Percentiles rank a stretch among this genome's conserved stretches.
phyloP scores from a whole-genome alignment of 2,797 vertebrate genomes.

The Leptodactylus fallax region DNA sequence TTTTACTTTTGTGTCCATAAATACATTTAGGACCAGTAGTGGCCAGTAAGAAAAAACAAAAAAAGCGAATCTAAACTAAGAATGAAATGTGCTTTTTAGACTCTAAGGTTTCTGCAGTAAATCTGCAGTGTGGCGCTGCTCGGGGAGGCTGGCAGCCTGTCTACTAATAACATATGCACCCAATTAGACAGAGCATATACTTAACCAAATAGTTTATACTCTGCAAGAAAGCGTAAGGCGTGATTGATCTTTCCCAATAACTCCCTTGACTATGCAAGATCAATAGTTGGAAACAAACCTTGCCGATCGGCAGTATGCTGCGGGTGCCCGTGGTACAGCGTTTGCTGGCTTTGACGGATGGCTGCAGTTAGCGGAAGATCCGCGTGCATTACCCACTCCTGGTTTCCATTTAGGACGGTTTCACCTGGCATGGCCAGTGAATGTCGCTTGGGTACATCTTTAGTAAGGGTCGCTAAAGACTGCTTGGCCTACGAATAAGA shows the following conservation, averaged over 20 bases:
- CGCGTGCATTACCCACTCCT: conserved; percentile 96
- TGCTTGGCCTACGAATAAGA: conserved; percentile 87
- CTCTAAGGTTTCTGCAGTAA: background rate
- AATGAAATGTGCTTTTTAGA: background rate
- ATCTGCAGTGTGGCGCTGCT: background rate
- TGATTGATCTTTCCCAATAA: background rate
- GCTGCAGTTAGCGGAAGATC: conserved; percentile 95
- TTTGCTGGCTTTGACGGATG: conserved; percentile 97
- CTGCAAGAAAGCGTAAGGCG: background rate
- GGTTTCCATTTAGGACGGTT: conserved; percentile 92
- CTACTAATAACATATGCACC: conserved; percentile 14
- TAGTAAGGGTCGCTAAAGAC: conserved; percentile 93
- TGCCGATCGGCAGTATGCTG: conserved; percentile 88
- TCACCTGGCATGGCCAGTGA: conserved; percentile 90
- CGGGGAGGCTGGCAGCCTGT: conserved; percentile 12
- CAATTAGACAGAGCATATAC: conserved; percentile 17
- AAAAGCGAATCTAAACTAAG: too few relatives aligned
- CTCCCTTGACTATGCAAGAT: background rate
- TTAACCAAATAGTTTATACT: conserved; percentile 27
- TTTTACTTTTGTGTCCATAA: too few relatives aligned
- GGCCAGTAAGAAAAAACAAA: too few relatives aligned
- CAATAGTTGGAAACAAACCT: conserved; percentile 76
- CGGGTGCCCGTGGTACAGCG: conserved; percentile 90
- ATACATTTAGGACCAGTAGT: too few relatives aligned
- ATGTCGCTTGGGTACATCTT: conserved; percentile 95